phyloP scores from a whole-genome alignment of 92 coral and sea anemone genomes.

The Phenganax subtilis region DNA sequence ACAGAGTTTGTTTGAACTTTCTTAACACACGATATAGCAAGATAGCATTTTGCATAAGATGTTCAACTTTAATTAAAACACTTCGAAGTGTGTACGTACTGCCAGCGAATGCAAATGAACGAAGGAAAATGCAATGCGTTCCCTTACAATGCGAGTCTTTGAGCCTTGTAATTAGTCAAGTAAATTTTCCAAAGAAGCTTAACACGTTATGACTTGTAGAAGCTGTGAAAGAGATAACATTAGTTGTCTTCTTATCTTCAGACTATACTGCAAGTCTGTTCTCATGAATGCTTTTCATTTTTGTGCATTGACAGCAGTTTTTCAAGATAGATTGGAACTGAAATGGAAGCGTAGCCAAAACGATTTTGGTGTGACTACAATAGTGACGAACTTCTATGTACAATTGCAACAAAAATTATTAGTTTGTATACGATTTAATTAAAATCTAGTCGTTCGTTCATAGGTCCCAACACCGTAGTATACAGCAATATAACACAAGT shows the following conservation, averaged over 20 bases:
- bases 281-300: too few species aligned
- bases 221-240: background rate
- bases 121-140: background rate
- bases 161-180: slow-evolving; percentile 14
- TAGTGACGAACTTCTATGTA: too few species aligned
- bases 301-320: too few species aligned
- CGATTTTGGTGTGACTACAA: too few species aligned
- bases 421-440: too few species aligned
- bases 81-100: background rate
- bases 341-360: too few species aligned
- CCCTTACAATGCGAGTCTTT: slow-evolving; percentile 2
- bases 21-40: background rate
- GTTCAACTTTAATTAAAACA: background rate
- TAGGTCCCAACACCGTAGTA: too few species aligned
- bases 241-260: background rate
- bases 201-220: slow-evolving; percentile 15
- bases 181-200: background rate
- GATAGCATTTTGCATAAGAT: background rate
- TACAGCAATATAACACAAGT: too few species aligned
- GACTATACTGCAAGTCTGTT: too few species aligned
- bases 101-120: background rate
- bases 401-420: too few species aligned
- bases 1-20: background rate
- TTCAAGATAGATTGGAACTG: too few species aligned
- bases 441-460: too few species aligned